Evolutionary conservation across 2,888 invertebrate species (phyloP).

Genomic region (Tetragnatha montana): DNA sequence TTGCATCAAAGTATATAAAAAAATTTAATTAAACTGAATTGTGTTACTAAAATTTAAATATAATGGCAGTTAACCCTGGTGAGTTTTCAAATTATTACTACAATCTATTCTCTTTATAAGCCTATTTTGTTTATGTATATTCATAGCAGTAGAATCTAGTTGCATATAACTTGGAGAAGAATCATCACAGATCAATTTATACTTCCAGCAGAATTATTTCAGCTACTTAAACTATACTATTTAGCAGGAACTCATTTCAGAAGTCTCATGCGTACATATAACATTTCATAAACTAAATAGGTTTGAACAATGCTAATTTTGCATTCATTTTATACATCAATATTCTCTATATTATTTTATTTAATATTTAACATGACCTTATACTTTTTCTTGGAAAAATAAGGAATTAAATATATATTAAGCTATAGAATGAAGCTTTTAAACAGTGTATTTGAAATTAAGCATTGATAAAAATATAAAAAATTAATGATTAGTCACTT

Average conservation of each 20-base stretch:
- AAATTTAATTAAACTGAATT: slow-evolving; percentile 15
- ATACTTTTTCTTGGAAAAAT: slow-evolving; percentile 5
- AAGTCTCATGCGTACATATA: slow-evolving; percentile 1
- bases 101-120: slow-evolving; percentile 31
- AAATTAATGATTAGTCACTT: slow-evolving; percentile 27
- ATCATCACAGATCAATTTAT: slow-evolving; percentile 61
- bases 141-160: slow-evolving; percentile 38
- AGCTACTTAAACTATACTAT: slow-evolving; percentile 10
- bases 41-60: slow-evolving; percentile 32
- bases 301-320: slow-evolving; percentile 11
- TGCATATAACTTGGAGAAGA: slow-evolving; percentile 46
- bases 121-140: slow-evolving; percentile 17
- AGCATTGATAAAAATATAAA: slow-evolving; percentile 4
- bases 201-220: slow-evolving; percentile 35
- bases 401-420: slow-evolving; percentile 21
- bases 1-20: slow-evolving; percentile 8
- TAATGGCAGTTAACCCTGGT: slow-evolving; percentile 9
- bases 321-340: neutral
- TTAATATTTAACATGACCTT: slow-evolving; percentile 30
- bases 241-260: slow-evolving; percentile 51
- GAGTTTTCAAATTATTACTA: slow-evolving; percentile 10
- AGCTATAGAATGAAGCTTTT: slow-evolving; percentile 4
- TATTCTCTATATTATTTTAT: slow-evolving; percentile 4
- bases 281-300: slow-evolving; percentile 14
- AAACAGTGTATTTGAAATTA: neutral